phyloP scores from a whole-genome alignment of 1,140 invertebrate genomes.

The Lamellibrachia luymesi region DNA sequence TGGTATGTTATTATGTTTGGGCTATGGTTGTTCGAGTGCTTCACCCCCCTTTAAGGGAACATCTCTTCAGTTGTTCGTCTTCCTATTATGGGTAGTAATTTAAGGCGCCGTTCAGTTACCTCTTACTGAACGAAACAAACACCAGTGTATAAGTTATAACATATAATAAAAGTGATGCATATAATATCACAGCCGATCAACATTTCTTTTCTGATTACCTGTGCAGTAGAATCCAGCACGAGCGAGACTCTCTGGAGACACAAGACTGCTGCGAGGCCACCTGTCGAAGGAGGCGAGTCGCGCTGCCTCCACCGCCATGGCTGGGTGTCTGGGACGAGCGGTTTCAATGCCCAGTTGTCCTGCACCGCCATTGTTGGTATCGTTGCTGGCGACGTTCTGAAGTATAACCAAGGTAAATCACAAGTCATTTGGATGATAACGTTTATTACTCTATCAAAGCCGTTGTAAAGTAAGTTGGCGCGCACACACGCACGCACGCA shows the following conservation, averaged over 20 bases:
- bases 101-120: neutral
- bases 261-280: conserved; percentile 11
- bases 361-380: neutral
- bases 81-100: neutral
- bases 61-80: neutral
- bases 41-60: neutral
- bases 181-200: too few relatives aligned
- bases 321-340: neutral
- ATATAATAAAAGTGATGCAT: neutral
- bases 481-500: neutral
- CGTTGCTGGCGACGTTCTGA: neutral
- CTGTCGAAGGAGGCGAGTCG: conserved; percentile 12
- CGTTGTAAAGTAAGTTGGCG: too few relatives aligned
- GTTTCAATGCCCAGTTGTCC: neutral
- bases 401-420: neutral
- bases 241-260: conserved; percentile 15
- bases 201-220: conserved; percentile 45
- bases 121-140: neutral
- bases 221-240: conserved; percentile 37
- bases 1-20: too few relatives aligned
- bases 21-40: too few relatives aligned
- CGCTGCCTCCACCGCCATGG: conserved; percentile 24
- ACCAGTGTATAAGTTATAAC: neutral
- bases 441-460: too few relatives aligned
- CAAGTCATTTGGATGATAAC: neutral